A percentile compares a stretch with the other conserved stretches of the same genome.
Conservation (phyloP, 92 coral and sea anemone species). For the Palythoa grandis region DNA sequence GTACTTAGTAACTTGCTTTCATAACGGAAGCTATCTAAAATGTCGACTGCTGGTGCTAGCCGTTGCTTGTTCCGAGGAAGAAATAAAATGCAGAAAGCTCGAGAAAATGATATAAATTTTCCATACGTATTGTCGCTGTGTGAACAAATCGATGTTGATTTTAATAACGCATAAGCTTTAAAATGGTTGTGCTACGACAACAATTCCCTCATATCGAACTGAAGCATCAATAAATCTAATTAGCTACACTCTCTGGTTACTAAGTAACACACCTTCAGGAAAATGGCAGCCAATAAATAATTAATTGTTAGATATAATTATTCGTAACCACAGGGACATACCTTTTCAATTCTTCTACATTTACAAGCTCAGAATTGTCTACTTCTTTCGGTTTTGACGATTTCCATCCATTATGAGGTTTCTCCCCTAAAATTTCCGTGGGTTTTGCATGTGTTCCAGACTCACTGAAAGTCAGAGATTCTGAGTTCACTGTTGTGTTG, state of each 20-base stretch:
- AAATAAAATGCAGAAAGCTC: too few species aligned
- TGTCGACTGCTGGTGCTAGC: too few species aligned
- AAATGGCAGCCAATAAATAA: constrained; percentile 10
- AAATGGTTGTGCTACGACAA: not conserved
- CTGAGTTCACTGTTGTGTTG: not conserved
- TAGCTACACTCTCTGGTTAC: not conserved
- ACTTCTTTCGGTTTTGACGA: not conserved
- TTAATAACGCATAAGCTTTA: too few species aligned
- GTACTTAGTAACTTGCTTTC: too few species aligned
- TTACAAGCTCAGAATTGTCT: not conserved
- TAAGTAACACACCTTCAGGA: not conserved
- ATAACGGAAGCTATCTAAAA: too few species aligned
- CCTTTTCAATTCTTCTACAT: constrained; percentile 30
- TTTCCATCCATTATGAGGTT: not conserved
- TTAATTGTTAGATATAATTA: not conserved
- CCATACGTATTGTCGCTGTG: too few species aligned
- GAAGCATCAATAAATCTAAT: not conserved
- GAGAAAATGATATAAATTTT: too few species aligned
- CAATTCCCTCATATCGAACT: not conserved
- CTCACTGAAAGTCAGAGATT: constrained; percentile 1
- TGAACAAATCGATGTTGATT: too few species aligned
- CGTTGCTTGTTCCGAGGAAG: too few species aligned
- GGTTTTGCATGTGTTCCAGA: not conserved
- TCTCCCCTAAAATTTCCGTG: not conserved
- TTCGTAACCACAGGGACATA: not conserved